Evolutionary conservation across 2,888 invertebrate genomes (phyloP), one percentile per base, ranked within the genome.

Genomic region (Plagodis dolabraria): DNA sequence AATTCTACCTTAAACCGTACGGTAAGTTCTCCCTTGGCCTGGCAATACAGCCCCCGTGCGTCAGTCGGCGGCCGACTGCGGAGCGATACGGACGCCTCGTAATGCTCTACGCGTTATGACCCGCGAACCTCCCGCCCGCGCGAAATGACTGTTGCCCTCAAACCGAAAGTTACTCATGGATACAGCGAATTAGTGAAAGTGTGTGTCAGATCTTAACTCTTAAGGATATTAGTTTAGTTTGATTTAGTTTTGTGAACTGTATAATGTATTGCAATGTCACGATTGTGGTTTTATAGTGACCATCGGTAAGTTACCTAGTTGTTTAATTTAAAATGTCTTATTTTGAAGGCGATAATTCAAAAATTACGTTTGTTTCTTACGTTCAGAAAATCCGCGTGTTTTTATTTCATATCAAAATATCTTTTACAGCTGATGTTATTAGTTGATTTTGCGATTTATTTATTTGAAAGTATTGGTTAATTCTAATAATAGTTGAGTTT

Each of bases 251-350:
- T 60, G 60, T 60, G 63, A 59, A 53, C 59, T 59, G 53, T 57
- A 60, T 54, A 53, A 85, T 85, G 75, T 77, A 80, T 80, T 85
- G 80, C 87, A 80, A 89, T 89, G 87, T 78, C 74, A 72, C 66
- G 69, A 82, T 77, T 88, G 80, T 87, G 86, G 85, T 86, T 83
- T 91, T 90, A 89, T 90, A 91, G 91, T 92, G 90, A 89, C 82
- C 85, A 86, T 87, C 89, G 91, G 92, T 92, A 75, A 90, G 92
- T 89, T 69, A 36, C 5, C 7, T 36, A 8, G 5, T 36, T 7
- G 36, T 52, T 52, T 55, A 52, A 55, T 9, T n/a, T 4, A 38
- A 38, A 22, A 22, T 1, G 22, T 22, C 22, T 22, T 22, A 22
- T 22, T 22, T 22, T 22, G n/a, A n/a, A n/a, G n/a, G n/a, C n/a